Base-by-base conservation (phyloP, 2,113 vertebrate species). In the Nothoprocta pentlandii region DNA sequence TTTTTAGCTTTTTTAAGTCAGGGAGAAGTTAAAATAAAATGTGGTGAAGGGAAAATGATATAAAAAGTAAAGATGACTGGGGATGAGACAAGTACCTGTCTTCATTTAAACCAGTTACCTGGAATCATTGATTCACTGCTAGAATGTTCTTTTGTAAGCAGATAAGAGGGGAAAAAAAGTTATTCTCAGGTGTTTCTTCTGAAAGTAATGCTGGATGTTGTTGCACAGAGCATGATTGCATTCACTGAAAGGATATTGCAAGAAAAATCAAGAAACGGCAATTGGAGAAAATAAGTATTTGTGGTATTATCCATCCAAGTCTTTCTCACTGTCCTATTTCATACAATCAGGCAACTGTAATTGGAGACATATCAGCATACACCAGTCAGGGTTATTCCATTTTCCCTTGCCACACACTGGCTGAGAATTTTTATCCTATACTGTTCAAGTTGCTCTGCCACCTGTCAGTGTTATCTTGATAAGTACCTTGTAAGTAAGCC, bases 381-480 rank as follows among this genome's bases (percentile, higher is more conserved):
- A 59, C 17, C 49, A 91, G 53, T 76, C 66, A 87, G 54, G 12
- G 1, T 82, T 87, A 62, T 68, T 58, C 63, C 47, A 54, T 94
- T 93, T 89, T 80, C 75, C 85, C 44, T 89, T 80, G 44, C 75
- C 61, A 87, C 75, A 70, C 63, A 85, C 87, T 82, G 85, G 41
- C 54, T 94, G 75, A 89, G 36, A 82, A 92, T 91, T 91, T 82
- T 87, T 91, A 0, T 46, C 70, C 63, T 56, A 12, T 44, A 54
- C 74, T 49, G 6, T 87, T 92, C 71, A 54, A 85, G 89, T 92
- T 83, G 30, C 78, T 85, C 78, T 93, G 70, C 44, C 63, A 92
- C 89, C 81, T 93, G 49, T 87, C 95, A 94, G 28, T 41, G 78
- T 93, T 87, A 85, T 67, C 82, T 85, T 92, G 62, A 42, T 80